Evolutionary conservation across 1,140 invertebrate genomes (phyloP).

Genomic region (Zaprionus gabonicus): DNA sequence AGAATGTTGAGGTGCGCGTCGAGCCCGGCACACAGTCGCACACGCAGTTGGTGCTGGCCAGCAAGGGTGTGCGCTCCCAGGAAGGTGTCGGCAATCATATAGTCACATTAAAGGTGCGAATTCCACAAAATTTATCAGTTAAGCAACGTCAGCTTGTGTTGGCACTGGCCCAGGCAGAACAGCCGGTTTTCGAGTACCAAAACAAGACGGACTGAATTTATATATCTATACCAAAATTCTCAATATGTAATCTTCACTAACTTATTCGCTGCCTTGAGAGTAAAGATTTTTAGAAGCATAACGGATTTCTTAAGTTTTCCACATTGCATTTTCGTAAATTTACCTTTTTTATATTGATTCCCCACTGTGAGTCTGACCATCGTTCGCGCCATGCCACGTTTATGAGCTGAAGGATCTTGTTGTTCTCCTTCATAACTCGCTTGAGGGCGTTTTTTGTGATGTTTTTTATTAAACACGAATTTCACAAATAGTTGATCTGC

Average conservation of each 20-base stretch:
- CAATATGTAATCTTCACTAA: slow-evolving; percentile 41
- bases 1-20: slow-evolving; percentile 65
- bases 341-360: slow-evolving; percentile 96
- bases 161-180: slow-evolving; percentile 71
- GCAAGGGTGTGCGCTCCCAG: slow-evolving; percentile 63
- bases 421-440: slow-evolving; percentile 69
- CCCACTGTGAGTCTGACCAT: slow-evolving; percentile 97
- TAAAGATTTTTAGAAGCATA: slow-evolving; percentile 13
- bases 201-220: not conserved
- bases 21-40: slow-evolving; percentile 74
- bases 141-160: slow-evolving; percentile 77
- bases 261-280: not conserved
- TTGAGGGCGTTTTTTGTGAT: slow-evolving; percentile 3
- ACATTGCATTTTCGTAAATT: slow-evolving; percentile 85
- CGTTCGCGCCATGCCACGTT: slow-evolving; percentile 94
- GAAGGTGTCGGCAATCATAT: slow-evolving; percentile 69
- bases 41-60: slow-evolving; percentile 57
- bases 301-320: slow-evolving; percentile 17
- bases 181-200: slow-evolving; percentile 63
- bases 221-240: slow-evolving; percentile 59
- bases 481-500: slow-evolving; percentile 3
- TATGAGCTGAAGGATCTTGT: slow-evolving; percentile 74
- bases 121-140: slow-evolving; percentile 67
- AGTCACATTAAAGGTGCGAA: slow-evolving; percentile 68
- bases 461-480: slow-evolving; percentile 6